Evolutionary conservation across 2,797 vertebrate genomes (phyloP).

Genomic region (Cyclura pinguis): DNA sequence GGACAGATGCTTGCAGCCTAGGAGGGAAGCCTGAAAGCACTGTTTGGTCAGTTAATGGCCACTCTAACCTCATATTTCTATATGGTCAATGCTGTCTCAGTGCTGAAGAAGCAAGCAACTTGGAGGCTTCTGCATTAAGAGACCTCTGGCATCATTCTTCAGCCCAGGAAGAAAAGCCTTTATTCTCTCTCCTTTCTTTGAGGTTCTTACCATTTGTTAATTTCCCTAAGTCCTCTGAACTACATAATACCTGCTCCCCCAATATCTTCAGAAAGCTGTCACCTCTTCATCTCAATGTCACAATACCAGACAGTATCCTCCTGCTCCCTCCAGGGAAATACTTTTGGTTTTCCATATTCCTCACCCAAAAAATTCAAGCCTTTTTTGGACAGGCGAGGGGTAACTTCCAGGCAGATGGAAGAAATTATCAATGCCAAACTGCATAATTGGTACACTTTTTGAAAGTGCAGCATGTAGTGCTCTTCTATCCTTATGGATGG

Average conservation of each 20-base stretch:
- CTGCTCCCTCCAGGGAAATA: background rate
- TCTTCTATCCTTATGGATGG: background rate
- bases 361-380: too few species aligned
- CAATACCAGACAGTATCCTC: background rate
- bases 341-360: too few species aligned
- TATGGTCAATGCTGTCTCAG: background rate
- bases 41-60: background rate
- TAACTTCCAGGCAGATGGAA: background rate
- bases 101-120: background rate
- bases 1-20: background rate
- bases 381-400: background rate
- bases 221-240: background rate
- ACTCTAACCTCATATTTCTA: background rate
- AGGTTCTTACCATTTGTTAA: background rate
- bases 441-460: background rate
- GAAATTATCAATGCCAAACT: background rate
- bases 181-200: background rate
- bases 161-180: background rate
- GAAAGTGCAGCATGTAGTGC: background rate
- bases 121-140: background rate
- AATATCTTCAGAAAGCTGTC: too few species aligned
- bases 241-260: background rate
- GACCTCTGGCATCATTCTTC: background rate
- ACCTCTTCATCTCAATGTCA: background rate
- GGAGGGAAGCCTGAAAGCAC: background rate